A percentile compares a stretch with the other conserved stretches of the same genome.
Evolutionary conservation across 2,113 vertebrate genomes (phyloP).

Genomic region (Sterrhoptilus dennistouni): DNA sequence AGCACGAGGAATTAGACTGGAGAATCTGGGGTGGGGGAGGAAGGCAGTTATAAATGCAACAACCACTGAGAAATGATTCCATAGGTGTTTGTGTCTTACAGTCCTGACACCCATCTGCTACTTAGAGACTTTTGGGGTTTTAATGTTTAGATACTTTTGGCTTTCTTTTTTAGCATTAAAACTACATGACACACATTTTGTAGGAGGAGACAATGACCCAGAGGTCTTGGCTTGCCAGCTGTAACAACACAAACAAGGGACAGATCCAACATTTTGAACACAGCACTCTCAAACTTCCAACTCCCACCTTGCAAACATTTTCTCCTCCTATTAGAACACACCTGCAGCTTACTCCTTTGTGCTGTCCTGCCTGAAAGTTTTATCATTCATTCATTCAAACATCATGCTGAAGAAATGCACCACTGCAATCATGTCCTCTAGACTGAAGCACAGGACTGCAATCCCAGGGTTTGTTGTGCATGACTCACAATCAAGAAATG

Average conservation of each 20-base stretch:
- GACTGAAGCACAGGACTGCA: background rate
- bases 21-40: background rate
- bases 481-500: background rate
- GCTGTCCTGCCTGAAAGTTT: background rate
- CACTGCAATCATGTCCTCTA: background rate
- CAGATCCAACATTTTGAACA: background rate
- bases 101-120: background rate
- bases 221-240: background rate
- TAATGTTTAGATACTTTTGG: background rate
- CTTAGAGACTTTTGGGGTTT: background rate
- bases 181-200: background rate
- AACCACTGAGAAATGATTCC: background rate
- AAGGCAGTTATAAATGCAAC: background rate
- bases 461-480: background rate
- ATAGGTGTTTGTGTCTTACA: background rate
- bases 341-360: background rate
- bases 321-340: background rate
- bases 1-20: background rate
- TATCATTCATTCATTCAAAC: background rate
- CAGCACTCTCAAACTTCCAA: background rate
- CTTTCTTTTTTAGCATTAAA: background rate
- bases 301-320: accelerated
- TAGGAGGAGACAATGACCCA: background rate
- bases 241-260: accelerated
- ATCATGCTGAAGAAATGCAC: background rate